These are phyloP conservation scores for Apteryx mantelli DNA, from an alignment of 2,113 vertebrate genomes.

Conservation along the genomic window DNA sequence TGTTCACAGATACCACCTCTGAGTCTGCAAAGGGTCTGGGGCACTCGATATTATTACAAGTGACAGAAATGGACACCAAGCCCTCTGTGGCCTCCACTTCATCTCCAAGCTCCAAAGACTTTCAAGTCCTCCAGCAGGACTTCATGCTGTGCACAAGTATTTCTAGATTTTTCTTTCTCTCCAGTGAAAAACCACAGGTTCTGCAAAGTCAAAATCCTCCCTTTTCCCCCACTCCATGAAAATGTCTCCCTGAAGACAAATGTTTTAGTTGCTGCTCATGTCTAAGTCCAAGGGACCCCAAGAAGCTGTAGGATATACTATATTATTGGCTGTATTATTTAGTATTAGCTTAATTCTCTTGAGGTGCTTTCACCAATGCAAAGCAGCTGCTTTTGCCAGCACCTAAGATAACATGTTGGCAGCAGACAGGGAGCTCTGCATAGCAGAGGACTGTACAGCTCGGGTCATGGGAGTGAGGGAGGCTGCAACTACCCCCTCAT, in stretches of 20 bases:
- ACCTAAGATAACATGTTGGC: no score
- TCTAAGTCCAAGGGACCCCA: background rate
- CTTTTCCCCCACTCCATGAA: fast-evolving
- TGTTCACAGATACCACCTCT: background rate
- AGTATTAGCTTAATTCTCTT: background rate
- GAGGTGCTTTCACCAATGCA: background rate
- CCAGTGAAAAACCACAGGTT: background rate
- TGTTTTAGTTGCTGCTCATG: background rate
- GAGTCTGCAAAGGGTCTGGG: background rate
- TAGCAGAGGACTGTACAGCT: background rate
- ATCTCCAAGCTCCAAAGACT: background rate
- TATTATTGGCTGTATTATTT: no score
- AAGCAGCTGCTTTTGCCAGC: background rate
- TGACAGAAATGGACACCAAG: background rate
- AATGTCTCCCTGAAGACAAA: background rate
- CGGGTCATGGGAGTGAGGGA: background rate
- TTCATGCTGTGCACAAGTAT: background rate
- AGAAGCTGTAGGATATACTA: background rate
- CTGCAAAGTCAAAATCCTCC: background rate
- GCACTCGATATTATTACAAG: fast-evolving
- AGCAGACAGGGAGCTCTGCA: background rate
- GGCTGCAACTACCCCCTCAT: background rate
- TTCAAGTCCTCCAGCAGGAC: background rate
- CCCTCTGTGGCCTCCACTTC: background rate
- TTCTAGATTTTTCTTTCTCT: background rate